A percentile compares a stretch with the other conserved stretches of the same genome.
phyloP scores from a whole-genome alignment of 1,140 invertebrate genomes.

The Caenorhabditis inopinata region DNA sequence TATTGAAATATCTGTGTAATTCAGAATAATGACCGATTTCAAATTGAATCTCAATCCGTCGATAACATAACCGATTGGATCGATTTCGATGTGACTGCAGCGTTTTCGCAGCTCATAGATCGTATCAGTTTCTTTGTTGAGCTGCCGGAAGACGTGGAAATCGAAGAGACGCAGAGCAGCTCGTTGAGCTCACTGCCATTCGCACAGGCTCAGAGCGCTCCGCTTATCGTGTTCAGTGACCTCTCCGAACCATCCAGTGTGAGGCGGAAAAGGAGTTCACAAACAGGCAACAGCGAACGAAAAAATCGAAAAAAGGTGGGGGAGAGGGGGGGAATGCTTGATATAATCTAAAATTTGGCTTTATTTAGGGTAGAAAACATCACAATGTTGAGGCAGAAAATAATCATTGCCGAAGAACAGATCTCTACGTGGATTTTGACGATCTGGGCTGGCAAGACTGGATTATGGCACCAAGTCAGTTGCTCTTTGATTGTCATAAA shows the following conservation, averaged over 20 bases:
- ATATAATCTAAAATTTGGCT: not conserved
- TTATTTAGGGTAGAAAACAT: slow-evolving; percentile 41
- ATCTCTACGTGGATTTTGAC: slow-evolving; percentile 89
- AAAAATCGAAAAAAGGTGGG: not conserved
- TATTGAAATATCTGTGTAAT: not conserved
- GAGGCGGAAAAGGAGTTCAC: slow-evolving; percentile 42
- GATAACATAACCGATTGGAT: slow-evolving; percentile 29
- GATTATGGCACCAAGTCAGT: slow-evolving; percentile 86
- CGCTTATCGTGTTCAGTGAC: slow-evolving; percentile 39
- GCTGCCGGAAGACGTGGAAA: slow-evolving; percentile 31
- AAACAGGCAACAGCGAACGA: slow-evolving; percentile 31
- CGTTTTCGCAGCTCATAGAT: not conserved
- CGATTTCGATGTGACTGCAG: slow-evolving; percentile 40
- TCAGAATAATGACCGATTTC: slow-evolving; percentile 15
- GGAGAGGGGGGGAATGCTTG: slow-evolving; percentile 31
- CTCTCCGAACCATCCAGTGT: slow-evolving; percentile 28
- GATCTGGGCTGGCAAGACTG: slow-evolving; percentile 98
- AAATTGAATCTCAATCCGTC: slow-evolving; percentile 17
- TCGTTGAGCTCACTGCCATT: slow-evolving; percentile 23
- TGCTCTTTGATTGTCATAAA: not conserved
- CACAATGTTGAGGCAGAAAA: slow-evolving; percentile 41
- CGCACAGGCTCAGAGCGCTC: slow-evolving; percentile 26
- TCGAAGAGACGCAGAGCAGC: slow-evolving; percentile 2
- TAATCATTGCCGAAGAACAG: slow-evolving; percentile 76
- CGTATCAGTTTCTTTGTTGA: slow-evolving; percentile 36